Conservation (phyloP, 2,797 vertebrate species). For the Silurus lanzhouensis region DNA sequence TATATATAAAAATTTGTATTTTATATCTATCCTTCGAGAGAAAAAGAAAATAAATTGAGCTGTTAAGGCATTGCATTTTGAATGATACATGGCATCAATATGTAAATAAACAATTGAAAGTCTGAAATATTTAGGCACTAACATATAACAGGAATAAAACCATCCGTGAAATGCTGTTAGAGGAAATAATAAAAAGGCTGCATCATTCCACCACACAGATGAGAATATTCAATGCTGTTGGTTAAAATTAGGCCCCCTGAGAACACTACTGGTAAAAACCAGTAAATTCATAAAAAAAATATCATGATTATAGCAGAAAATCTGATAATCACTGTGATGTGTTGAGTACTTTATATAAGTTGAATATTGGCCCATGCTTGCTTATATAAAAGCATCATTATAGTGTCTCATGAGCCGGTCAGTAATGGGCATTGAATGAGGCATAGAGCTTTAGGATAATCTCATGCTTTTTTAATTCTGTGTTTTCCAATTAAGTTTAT, state of each 20-base stretch:
- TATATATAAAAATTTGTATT: too few relatives aligned
- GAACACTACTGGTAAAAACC: background rate
- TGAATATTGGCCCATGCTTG: constrained; percentile 16
- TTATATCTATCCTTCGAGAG: too few relatives aligned
- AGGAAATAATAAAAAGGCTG: background rate
- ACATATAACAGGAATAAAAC: background rate
- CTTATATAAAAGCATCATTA: constrained; percentile 34
- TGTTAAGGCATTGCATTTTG: too few relatives aligned
- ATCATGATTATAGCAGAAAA: constrained; percentile 1
- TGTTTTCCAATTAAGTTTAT: constrained; percentile 8
- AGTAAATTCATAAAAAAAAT: background rate
- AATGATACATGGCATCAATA: too few relatives aligned
- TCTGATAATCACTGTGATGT: constrained; percentile 10
- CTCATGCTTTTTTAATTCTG: constrained; percentile 18
- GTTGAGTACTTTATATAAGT: background rate
- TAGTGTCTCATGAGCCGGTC: constrained; percentile 1
- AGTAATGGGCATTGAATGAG: constrained; percentile 24
- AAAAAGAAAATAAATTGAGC: too few relatives aligned
- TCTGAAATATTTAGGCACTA: background rate
- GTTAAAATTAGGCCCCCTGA: background rate
- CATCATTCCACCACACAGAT: background rate
- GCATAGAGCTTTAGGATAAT: constrained; percentile 1
- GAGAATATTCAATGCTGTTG: background rate
- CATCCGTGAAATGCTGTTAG: background rate
- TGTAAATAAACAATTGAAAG: too few relatives aligned